Conservation (phyloP, 1,140 invertebrate species). For the Nomia melanderi region DNA sequence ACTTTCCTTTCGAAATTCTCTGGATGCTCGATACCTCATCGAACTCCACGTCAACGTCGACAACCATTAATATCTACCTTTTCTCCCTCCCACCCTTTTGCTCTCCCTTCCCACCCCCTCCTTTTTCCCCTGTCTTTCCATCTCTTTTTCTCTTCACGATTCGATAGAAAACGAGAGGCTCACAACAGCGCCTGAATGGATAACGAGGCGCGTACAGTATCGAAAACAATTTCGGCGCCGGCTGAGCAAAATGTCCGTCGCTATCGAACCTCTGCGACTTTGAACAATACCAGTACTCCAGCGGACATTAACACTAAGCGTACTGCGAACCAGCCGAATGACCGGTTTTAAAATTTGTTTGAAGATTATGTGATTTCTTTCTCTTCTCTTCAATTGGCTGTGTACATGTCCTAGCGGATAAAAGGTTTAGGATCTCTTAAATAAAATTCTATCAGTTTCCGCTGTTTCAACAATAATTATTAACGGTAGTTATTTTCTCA, state of each 20-base stretch:
- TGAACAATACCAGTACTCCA: background rate
- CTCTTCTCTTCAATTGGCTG: too few relatives aligned
- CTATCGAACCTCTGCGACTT: background rate
- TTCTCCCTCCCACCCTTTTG: background rate
- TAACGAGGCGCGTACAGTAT: slow-evolving; percentile 27
- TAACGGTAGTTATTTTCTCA: too few relatives aligned
- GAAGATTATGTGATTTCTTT: too few relatives aligned
- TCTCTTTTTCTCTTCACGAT: background rate
- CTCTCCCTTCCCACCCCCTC: background rate
- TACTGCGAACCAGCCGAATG: too few relatives aligned
- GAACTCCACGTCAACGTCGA: slow-evolving; percentile 21
- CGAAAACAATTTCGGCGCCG: slow-evolving; percentile 27
- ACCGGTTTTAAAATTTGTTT: too few relatives aligned
- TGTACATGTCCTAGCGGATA: too few relatives aligned
- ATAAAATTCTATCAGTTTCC: too few relatives aligned
- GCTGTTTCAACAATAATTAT: too few relatives aligned
- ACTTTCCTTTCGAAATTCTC: slow-evolving; percentile 16
- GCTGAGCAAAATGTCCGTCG: background rate
- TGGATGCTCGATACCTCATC: background rate
- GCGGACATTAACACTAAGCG: too few relatives aligned
- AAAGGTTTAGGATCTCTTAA: too few relatives aligned
- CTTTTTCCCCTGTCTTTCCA: background rate
- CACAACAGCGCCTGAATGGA: slow-evolving; percentile 17
- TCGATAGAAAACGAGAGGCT: slow-evolving; percentile 27
- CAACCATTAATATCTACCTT: slow-evolving; percentile 36